These are phyloP conservation scores for Drosophila ustulata DNA, from an alignment of 2,888 invertebrate genomes.

Conservation along the genomic window DNA sequence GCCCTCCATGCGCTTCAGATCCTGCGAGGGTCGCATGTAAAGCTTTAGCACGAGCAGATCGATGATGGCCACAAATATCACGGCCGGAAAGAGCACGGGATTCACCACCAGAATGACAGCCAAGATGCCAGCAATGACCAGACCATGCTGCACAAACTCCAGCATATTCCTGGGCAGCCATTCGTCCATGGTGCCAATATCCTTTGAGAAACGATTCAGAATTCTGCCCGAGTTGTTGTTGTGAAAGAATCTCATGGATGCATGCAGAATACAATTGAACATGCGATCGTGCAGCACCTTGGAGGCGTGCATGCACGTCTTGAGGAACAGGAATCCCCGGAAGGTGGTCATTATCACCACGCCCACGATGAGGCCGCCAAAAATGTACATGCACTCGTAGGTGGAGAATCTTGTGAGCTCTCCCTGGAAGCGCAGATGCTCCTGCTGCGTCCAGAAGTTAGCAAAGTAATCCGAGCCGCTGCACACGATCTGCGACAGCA, in stretches of 20 bases:
- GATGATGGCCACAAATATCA: constrained; percentile 87
- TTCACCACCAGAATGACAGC: constrained; percentile 90
- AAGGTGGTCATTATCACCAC: constrained; percentile 86
- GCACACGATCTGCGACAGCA: constrained; percentile 86
- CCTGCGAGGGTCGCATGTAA: constrained; percentile 90
- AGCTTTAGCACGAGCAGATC: constrained; percentile 89
- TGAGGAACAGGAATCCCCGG: constrained; percentile 89
- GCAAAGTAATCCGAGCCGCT: constrained; percentile 88
- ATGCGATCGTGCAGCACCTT: constrained; percentile 91
- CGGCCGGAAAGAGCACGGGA: constrained; percentile 89
- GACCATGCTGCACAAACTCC: constrained; percentile 85
- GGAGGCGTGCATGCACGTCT: constrained; percentile 91
- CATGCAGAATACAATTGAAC: constrained; percentile 91
- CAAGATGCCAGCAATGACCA: constrained; percentile 90
- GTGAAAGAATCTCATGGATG: constrained; percentile 94
- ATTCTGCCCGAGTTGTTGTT: constrained; percentile 91
- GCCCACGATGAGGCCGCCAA: constrained; percentile 82
- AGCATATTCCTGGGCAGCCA: constrained; percentile 86
- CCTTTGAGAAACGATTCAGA: constrained; percentile 91
- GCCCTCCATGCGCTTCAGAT: constrained; percentile 90
- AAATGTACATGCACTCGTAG: constrained; percentile 83
- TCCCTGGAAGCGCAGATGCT: constrained; percentile 79
- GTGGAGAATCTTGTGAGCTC: constrained; percentile 80
- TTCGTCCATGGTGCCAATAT: constrained; percentile 88
- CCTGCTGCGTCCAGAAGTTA: constrained; percentile 87